These are phyloP conservation scores for Gymnoscopelus braueri DNA, from an alignment of 2,797 vertebrate species.

Conservation along the genomic window DNA sequence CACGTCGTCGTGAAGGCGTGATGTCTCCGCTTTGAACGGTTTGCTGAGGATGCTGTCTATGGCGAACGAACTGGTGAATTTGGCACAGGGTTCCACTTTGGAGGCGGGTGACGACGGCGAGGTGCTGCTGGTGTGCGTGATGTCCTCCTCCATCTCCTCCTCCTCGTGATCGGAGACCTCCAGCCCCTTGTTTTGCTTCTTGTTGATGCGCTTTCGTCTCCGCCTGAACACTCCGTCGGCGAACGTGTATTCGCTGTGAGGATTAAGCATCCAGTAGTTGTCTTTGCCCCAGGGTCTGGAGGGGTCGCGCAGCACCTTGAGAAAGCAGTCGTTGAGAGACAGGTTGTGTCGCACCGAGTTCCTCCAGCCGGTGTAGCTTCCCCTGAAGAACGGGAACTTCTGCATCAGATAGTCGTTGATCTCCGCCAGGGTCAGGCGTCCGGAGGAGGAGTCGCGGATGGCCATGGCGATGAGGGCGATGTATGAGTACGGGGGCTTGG, in stretches of 20 bases:
- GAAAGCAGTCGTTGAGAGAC: constrained; percentile 93
- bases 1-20: not conserved
- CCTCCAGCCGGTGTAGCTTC: constrained; percentile 96
- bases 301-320: constrained; percentile 93
- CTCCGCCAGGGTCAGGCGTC: constrained; percentile 93
- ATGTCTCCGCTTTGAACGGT: constrained; percentile 78
- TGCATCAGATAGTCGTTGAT: constrained; percentile 98
- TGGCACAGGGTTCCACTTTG: constrained; percentile 57
- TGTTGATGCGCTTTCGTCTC: constrained; percentile 90
- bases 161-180: constrained; percentile 38
- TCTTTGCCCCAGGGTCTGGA: constrained; percentile 97
- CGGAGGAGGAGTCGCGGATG: constrained; percentile 90
- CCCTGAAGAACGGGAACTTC: constrained; percentile 95
- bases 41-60: constrained; percentile 94
- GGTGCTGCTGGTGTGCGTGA: not conserved
- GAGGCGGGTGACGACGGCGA: constrained; percentile 15
- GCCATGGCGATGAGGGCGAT: constrained; percentile 98
- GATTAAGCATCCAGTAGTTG: constrained; percentile 99
- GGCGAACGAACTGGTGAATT: constrained; percentile 93
- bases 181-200: constrained; percentile 63
- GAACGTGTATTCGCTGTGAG: constrained; percentile 96
- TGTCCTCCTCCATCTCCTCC: constrained; percentile 22
- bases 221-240: constrained; percentile 95
- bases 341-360: constrained; percentile 96
- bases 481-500: constrained; percentile 96